Conservation (phyloP, 2,113 vertebrate species). For the Taxidea taxus region DNA sequence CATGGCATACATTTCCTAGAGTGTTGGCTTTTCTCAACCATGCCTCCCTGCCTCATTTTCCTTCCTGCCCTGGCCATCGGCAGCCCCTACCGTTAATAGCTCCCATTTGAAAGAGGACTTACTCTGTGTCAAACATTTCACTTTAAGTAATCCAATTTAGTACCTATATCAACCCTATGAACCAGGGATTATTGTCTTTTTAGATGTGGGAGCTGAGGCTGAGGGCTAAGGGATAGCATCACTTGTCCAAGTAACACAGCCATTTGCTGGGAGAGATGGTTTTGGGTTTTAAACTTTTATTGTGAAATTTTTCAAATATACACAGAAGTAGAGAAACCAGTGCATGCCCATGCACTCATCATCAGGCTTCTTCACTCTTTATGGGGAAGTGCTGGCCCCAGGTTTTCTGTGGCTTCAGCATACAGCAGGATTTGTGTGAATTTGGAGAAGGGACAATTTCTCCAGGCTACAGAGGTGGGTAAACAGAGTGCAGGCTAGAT, state of each 20-base stretch:
- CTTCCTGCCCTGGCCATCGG: not conserved
- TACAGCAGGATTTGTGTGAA: not conserved
- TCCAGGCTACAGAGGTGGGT: not conserved
- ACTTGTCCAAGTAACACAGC: not conserved
- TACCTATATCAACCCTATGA: not conserved
- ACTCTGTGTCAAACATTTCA: not conserved
- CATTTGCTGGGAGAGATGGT: not conserved
- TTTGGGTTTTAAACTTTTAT: not conserved
- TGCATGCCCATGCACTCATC: not conserved
- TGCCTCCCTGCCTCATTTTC: not conserved
- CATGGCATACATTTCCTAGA: not conserved
- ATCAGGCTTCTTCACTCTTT: not conserved
- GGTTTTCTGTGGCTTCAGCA: not conserved
- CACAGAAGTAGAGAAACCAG: not conserved
- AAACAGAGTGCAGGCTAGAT: not conserved
- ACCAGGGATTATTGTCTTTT: not conserved
- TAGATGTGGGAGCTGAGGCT: not conserved
- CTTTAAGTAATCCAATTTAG: not conserved
- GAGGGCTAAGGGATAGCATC: not conserved
- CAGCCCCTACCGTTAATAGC: not conserved
- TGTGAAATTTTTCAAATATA: not conserved
- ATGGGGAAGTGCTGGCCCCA: not conserved
- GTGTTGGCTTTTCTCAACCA: not conserved
- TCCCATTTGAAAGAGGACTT: not conserved
- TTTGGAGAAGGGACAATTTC: not conserved